These are phyloP conservation scores for Mustela nigripes DNA, from an alignment of 2,113 vertebrate species.

Conservation along the genomic window DNA sequence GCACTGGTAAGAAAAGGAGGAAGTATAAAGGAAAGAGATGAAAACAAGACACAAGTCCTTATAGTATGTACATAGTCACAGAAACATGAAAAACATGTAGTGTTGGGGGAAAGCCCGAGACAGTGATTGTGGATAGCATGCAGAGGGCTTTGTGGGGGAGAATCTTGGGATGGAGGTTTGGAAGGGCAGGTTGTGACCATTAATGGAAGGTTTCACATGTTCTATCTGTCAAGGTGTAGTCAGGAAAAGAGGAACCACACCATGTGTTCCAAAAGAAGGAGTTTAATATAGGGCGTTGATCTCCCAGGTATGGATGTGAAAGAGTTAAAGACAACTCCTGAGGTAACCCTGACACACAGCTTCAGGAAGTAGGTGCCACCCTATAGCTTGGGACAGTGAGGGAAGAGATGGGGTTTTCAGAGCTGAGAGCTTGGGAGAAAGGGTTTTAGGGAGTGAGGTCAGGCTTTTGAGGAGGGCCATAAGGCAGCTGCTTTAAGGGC, in stretches of 20 bases:
- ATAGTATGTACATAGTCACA: background rate
- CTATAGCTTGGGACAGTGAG: background rate
- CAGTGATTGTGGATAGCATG: background rate
- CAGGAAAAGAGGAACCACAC: background rate
- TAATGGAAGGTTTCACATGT: background rate
- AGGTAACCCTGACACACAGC: background rate
- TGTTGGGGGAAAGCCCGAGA: background rate
- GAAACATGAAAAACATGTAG: background rate
- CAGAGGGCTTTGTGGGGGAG: background rate
- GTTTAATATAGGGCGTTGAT: background rate
- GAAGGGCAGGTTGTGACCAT: background rate
- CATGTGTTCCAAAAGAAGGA: background rate
- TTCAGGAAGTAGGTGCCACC: background rate
- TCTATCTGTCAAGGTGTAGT: background rate
- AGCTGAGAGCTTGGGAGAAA: background rate
- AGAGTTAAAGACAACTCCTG: background rate
- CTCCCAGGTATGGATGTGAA: background rate
- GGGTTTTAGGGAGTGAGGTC: too few species aligned
- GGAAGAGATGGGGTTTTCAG: background rate
- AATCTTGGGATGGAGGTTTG: background rate
- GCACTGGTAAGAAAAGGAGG: background rate
- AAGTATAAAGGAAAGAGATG: background rate
- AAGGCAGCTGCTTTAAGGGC: background rate
- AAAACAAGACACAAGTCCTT: background rate
- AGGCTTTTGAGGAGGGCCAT: background rate